phyloP scores from a whole-genome alignment of 1,140 invertebrate genomes.

The Euborellia annulipes region DNA sequence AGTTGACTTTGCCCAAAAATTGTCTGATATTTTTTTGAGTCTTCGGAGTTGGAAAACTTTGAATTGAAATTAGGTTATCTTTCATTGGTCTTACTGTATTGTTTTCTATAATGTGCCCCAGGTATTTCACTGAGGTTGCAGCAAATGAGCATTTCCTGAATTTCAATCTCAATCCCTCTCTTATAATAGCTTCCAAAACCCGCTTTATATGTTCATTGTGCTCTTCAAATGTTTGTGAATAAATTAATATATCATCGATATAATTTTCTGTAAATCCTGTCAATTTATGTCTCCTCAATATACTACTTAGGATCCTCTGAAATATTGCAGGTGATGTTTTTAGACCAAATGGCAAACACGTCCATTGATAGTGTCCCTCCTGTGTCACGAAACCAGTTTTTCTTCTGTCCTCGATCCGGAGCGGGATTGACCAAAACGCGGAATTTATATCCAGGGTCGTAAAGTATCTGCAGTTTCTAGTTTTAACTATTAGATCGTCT shows the following conservation, averaged over 20 bases:
- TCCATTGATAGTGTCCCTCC: slow-evolving; percentile 23
- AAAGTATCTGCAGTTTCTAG: slow-evolving; percentile 23
- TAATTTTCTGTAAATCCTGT: slow-evolving; percentile 31
- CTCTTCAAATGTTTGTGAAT: slow-evolving; percentile 15
- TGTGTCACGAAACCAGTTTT: slow-evolving; percentile 27
- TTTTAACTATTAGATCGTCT: slow-evolving; percentile 21
- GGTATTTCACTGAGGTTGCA: slow-evolving; percentile 19
- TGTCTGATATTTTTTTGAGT: slow-evolving; percentile 15
- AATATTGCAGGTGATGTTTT: slow-evolving; percentile 28
- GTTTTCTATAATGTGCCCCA: slow-evolving; percentile 21
- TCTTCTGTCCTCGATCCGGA: slow-evolving; percentile 19
- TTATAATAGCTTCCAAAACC: slow-evolving; percentile 15
- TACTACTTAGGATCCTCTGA: slow-evolving; percentile 23
- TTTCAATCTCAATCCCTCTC: slow-evolving; percentile 22
- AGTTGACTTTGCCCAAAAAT: slow-evolving; percentile 23
- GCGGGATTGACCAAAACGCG: slow-evolving; percentile 27
- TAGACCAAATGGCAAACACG: slow-evolving; percentile 20
- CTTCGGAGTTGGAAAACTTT: slow-evolving; percentile 18
- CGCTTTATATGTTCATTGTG: slow-evolving; percentile 15
- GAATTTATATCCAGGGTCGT: slow-evolving; percentile 24
- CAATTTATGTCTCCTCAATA: slow-evolving; percentile 27
- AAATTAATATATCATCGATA: slow-evolving; percentile 18
- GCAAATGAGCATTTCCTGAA: slow-evolving; percentile 23
- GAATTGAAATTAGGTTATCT: slow-evolving; percentile 14
- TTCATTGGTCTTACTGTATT: slow-evolving; percentile 18